A percentile compares a stretch with the other conserved stretches of the same genome.
Conservation (phyloP, 1,140 invertebrate genomes). For the Hylyphantes graminicola region DNA sequence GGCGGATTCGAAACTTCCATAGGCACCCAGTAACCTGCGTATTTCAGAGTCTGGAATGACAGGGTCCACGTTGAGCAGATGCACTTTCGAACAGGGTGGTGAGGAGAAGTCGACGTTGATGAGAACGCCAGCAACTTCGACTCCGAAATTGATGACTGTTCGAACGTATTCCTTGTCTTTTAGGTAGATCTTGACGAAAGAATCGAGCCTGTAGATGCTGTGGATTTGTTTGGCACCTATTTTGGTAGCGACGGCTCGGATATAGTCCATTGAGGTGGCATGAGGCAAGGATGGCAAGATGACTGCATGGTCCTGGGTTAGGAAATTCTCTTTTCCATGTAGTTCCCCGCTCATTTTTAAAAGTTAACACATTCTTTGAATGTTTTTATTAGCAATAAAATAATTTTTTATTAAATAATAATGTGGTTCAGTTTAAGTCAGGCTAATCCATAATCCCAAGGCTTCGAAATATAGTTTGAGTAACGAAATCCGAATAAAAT, state of each 20-base stretch:
- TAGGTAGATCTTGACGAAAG: not conserved
- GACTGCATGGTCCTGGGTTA: not conserved
- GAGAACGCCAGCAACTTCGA: not conserved
- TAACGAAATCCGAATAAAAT: too few relatives aligned
- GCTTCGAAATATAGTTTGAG: too few relatives aligned
- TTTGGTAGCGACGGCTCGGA: not conserved
- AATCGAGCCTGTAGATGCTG: not conserved
- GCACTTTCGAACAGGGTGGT: not conserved
- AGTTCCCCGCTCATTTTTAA: not conserved
- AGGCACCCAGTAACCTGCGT: not conserved
- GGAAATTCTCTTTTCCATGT: not conserved
- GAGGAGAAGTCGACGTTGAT: not conserved
- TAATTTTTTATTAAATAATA: too few relatives aligned
- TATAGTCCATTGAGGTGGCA: not conserved
- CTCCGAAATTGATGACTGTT: not conserved
- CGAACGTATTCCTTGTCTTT: not conserved
- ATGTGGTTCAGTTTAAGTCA: too few relatives aligned
- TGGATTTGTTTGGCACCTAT: not conserved
- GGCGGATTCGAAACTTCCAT: slow-evolving; percentile 3
- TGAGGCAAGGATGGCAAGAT: not conserved
- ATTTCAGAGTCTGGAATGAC: not conserved
- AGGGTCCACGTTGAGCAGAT: not conserved
- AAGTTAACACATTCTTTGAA: not conserved
- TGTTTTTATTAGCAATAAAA: too few relatives aligned
- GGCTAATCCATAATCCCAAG: too few relatives aligned